Conservation (phyloP, 2,113 vertebrate genomes). For the Trachemys scripta region DNA sequence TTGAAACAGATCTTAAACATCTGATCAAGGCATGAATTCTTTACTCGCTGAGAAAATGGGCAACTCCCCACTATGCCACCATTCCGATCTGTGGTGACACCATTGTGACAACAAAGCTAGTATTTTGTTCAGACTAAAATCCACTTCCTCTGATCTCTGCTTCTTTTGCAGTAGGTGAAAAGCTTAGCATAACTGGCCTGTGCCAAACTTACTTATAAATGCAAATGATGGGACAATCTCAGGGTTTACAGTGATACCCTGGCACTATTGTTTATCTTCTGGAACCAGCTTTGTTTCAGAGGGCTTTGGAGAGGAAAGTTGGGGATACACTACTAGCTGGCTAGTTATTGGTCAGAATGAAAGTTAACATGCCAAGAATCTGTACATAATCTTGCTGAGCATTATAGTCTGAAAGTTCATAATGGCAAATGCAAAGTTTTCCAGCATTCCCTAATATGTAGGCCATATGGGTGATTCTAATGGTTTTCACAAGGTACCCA, state of each 20-base stretch:
- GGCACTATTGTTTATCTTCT: constrained; percentile 10
- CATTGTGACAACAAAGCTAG: background rate
- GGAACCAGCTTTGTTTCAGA: constrained; percentile 21
- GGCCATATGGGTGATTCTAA: background rate
- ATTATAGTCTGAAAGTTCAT: background rate
- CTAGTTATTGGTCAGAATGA: background rate
- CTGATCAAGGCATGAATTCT: background rate
- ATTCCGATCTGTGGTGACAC: background rate
- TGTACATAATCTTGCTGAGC: background rate
- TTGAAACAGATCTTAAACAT: background rate
- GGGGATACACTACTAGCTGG: background rate
- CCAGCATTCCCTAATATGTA: background rate
- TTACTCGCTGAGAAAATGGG: background rate
- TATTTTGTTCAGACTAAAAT: constrained; percentile 16
- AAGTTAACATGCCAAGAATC: background rate
- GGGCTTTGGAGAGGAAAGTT: background rate
- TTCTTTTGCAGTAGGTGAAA: background rate
- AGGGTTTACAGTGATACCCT: background rate
- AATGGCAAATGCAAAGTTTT: background rate
- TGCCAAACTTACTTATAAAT: background rate
- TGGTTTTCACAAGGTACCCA: background rate
- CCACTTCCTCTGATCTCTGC: background rate
- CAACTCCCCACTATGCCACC: background rate
- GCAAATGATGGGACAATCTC: background rate
- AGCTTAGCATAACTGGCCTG: background rate